These are phyloP conservation scores for Sebastes umbrosus DNA, from an alignment of 2,797 vertebrate genomes.

Conservation along the genomic window DNA sequence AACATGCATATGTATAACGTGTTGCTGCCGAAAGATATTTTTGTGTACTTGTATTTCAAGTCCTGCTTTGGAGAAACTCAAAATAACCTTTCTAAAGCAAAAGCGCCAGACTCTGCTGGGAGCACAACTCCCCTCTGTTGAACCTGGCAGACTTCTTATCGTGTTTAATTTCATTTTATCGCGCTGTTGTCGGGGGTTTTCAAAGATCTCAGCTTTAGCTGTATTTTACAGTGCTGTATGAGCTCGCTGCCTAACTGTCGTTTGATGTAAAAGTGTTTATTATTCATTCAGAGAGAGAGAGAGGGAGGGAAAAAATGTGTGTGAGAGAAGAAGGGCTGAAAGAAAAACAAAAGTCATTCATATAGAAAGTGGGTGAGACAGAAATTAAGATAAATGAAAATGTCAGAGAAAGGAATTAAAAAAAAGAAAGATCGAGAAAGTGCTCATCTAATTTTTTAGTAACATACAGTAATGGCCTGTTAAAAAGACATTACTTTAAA, in stretches of 20 bases:
- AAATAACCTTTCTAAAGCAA: constrained; percentile 29
- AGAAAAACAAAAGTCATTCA: neutral
- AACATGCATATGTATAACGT: neutral
- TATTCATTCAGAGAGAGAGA: constrained; percentile 21
- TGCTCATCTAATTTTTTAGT: neutral
- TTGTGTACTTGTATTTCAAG: neutral
- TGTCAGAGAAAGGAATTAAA: neutral
- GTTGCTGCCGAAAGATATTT: neutral
- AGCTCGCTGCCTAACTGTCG: constrained; percentile 17
- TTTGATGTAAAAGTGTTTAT: constrained; percentile 50
- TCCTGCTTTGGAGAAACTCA: constrained; percentile 6
- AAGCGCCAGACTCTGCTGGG: neutral
- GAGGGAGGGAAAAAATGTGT: neutral
- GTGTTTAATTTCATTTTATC: constrained; percentile 11
- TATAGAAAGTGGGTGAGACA: neutral
- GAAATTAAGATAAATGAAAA: constrained; percentile 2
- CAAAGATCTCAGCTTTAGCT: constrained; percentile 11
- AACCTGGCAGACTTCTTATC: neutral
- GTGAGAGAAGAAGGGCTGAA: neutral
- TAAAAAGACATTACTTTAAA: constrained; percentile 4
- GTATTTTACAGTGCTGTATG: constrained; percentile 25
- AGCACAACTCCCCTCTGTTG: neutral
- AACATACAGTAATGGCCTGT: constrained; percentile 1
- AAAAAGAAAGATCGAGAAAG: neutral
- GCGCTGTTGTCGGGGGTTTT: constrained; percentile 29